These are phyloP conservation scores for Synchiropus splendidus DNA, from an alignment of 2,113 vertebrate genomes.

Conservation along the genomic window DNA sequence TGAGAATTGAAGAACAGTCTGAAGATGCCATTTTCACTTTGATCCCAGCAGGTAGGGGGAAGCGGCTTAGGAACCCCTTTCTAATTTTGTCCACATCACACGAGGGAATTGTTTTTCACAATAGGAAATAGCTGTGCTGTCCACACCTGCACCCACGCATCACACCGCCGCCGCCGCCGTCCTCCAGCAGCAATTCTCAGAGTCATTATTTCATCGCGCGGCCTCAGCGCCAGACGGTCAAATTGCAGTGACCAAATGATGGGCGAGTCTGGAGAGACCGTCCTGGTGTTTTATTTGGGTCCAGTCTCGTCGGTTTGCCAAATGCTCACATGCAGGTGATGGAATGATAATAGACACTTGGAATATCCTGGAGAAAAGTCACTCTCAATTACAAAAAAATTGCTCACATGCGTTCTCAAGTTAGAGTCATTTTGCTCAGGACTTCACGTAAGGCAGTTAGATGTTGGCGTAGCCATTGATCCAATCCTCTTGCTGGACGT, in stretches of 20 bases:
- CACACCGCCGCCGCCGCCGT: slow-evolving; percentile 16
- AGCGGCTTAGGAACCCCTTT: slow-evolving; percentile 51
- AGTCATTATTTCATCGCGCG: slow-evolving; percentile 35
- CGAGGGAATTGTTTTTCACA: slow-evolving; percentile 1
- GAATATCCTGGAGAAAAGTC: no score
- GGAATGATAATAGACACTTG: no score
- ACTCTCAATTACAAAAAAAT: no score
- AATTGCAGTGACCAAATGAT: slow-evolving; percentile 32
- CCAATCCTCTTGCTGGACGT: no score
- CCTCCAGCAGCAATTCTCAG: slow-evolving; percentile 13
- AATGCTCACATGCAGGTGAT: no score
- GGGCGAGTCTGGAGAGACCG: slow-evolving; percentile 19
- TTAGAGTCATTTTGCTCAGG: no score
- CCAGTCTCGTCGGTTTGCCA: slow-evolving; percentile 29
- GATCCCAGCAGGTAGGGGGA: slow-evolving; percentile 67
- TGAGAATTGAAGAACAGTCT: background rate
- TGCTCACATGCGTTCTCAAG: no score
- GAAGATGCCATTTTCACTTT: slow-evolving; percentile 65
- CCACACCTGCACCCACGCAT: slow-evolving; percentile 11
- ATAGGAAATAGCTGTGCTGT: slow-evolving; percentile 21
- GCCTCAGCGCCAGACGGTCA: slow-evolving; percentile 22
- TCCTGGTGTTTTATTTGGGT: slow-evolving; percentile 26
- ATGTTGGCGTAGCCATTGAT: no score
- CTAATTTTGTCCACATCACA: slow-evolving; percentile 23
- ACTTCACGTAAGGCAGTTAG: no score